Percentiles rank a stretch among this genome's conserved stretches.
These are phyloP conservation scores for Encarsia formosa DNA, from an alignment of 2,888 invertebrate species.

Conservation along the genomic window DNA sequence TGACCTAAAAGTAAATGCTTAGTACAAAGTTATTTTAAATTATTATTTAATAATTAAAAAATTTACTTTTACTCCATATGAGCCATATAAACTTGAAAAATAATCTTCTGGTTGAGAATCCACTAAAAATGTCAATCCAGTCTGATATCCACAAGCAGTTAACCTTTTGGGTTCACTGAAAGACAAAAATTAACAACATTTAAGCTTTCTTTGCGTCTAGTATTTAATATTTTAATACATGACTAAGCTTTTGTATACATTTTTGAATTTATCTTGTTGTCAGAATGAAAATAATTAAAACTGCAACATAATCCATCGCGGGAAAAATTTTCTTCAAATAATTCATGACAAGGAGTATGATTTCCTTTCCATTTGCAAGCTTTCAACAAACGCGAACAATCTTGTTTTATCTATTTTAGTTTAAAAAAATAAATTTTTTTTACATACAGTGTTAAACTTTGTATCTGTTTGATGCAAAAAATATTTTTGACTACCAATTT, in stretches of 20 bases:
- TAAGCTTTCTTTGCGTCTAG: background rate
- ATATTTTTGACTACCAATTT: slow-evolving; percentile 24
- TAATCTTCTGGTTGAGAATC: slow-evolving; percentile 60
- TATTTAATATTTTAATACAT: background rate
- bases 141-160: slow-evolving; percentile 66
- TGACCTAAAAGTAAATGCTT: slow-evolving; percentile 49
- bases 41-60: background rate
- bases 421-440: background rate
- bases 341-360: slow-evolving; percentile 52
- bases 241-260: background rate
- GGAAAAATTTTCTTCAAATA: slow-evolving; percentile 55
- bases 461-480: background rate
- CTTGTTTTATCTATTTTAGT: slow-evolving; percentile 56
- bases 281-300: slow-evolving; percentile 59
- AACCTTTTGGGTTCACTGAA: slow-evolving; percentile 55
- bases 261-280: background rate
- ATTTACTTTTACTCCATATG: slow-evolving; percentile 59
- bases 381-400: slow-evolving; percentile 54
- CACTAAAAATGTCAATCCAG: slow-evolving; percentile 61
- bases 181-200: background rate
- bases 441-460: background rate
- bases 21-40: background rate
- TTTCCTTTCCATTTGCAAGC: slow-evolving; percentile 61
- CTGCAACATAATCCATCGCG: slow-evolving; percentile 60
- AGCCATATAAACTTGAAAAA: slow-evolving; percentile 59